These are phyloP conservation scores for Connochaetes taurinus DNA, from an alignment of 2,113 vertebrate genomes.

Conservation along the genomic window DNA sequence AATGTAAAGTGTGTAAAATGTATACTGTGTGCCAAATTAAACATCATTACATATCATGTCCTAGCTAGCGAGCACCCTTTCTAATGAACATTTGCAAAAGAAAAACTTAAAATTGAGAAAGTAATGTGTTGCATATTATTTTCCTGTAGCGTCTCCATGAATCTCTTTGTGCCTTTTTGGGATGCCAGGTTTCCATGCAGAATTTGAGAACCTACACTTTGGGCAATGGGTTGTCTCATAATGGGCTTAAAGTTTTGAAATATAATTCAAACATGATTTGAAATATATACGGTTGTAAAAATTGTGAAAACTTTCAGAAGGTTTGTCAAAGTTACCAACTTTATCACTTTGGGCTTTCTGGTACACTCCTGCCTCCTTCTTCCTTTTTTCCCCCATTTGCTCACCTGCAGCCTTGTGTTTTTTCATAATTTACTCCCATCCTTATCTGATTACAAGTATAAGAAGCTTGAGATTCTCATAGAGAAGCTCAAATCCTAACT, in stretches of 20 bases:
- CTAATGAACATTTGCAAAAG: neutral
- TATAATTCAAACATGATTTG: neutral
- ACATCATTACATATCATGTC: neutral
- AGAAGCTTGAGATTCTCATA: neutral
- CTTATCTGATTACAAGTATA: neutral
- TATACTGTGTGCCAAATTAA: neutral
- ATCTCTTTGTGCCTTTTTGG: neutral
- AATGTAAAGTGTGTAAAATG: neutral
- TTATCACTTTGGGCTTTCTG: neutral
- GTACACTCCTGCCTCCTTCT: neutral
- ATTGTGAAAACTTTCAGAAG: neutral
- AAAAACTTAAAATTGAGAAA: neutral
- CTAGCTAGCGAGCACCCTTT: neutral
- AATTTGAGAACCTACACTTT: neutral
- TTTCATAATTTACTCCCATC: neutral
- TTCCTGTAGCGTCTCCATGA: neutral
- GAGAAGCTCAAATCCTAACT: neutral
- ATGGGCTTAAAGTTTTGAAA: neutral
- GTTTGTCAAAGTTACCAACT: neutral
- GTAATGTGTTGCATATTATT: neutral
- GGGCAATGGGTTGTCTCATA: neutral
- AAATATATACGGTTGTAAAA: neutral
- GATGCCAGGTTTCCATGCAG: neutral
- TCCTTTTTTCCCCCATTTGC: neutral
- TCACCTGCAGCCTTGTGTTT: neutral